phyloP scores from a whole-genome alignment of 2,113 vertebrate species.

The Sapayoa aenigma region DNA sequence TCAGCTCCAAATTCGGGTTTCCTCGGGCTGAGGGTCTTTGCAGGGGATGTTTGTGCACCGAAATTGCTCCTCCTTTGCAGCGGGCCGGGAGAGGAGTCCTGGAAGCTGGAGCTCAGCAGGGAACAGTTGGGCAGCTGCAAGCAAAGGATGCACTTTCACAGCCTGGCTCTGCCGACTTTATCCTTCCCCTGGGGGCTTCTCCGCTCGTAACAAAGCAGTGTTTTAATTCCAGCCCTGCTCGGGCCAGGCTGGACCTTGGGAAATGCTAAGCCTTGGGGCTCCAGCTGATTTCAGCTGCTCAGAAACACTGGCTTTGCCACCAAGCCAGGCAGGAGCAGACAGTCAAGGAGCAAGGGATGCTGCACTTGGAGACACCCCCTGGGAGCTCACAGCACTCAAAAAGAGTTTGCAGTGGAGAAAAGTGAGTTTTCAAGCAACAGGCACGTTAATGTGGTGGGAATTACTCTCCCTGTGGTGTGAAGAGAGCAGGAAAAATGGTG shows the following conservation, averaged over 20 bases:
- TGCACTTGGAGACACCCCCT: background rate
- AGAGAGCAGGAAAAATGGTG: background rate
- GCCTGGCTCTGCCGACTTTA: background rate
- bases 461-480: background rate
- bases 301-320: background rate
- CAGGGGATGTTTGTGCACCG: accelerated
- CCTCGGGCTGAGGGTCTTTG: accelerated
- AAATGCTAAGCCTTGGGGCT: background rate
- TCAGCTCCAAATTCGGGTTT: background rate
- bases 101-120: background rate
- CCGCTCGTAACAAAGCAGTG: background rate
- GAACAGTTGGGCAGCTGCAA: background rate
- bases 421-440: background rate
- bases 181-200: background rate
- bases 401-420: background rate
- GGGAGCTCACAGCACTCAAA: background rate
- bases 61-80: background rate
- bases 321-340: background rate
- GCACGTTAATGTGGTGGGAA: background rate
- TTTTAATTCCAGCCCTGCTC: background rate
- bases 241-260: background rate
- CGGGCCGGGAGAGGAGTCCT: background rate
- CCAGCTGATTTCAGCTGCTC: background rate
- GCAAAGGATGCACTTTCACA: background rate
- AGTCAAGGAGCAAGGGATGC: background rate